A percentile compares a stretch with the other conserved stretches of the same genome.
phyloP scores from a whole-genome alignment of 2,888 invertebrate species.

The Brenthis daphne region DNA sequence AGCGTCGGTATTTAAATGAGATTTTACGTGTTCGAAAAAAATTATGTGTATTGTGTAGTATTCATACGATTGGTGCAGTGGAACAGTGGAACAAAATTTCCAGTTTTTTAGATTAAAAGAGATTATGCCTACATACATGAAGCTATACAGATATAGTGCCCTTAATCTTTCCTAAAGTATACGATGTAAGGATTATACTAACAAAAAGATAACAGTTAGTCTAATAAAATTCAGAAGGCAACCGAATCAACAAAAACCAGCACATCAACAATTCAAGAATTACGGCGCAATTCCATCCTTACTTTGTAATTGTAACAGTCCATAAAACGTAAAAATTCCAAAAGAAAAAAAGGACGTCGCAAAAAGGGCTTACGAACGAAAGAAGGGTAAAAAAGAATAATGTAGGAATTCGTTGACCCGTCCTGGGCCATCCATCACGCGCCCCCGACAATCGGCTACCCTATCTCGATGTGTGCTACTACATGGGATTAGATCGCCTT shows the following conservation, averaged over 20 bases:
- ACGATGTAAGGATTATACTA: not conserved
- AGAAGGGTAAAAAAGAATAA: conserved; percentile 84
- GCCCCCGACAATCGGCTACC: conserved; percentile 72
- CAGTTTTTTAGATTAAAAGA: no score
- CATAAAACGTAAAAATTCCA: conserved; percentile 79
- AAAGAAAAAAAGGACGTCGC: conserved; percentile 76
- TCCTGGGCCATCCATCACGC: conserved; percentile 82
- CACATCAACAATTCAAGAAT: conserved; percentile 65
- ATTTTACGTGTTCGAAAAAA: no score
- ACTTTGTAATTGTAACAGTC: conserved; percentile 81
- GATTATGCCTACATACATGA: no score
- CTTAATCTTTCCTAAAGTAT: not conserved
- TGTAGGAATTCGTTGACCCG: conserved; percentile 84
- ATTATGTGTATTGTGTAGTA: no score
- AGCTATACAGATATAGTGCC: not conserved
- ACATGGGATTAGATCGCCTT: conserved; percentile 67
- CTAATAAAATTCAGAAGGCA: conserved; percentile 24
- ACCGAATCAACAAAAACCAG: conserved; percentile 24
- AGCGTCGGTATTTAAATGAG: no score
- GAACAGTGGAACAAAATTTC: no score
- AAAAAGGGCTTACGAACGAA: conserved; percentile 80
- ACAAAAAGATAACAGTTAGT: conserved; percentile 10
- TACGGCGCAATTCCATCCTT: conserved; percentile 77
- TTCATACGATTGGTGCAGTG: no score
- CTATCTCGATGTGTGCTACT: conserved; percentile 75